Evolutionary conservation across 1,140 invertebrate species (phyloP), one percentile per base, ranked within the genome.

Genomic region (Drosophila serrata): DNA sequence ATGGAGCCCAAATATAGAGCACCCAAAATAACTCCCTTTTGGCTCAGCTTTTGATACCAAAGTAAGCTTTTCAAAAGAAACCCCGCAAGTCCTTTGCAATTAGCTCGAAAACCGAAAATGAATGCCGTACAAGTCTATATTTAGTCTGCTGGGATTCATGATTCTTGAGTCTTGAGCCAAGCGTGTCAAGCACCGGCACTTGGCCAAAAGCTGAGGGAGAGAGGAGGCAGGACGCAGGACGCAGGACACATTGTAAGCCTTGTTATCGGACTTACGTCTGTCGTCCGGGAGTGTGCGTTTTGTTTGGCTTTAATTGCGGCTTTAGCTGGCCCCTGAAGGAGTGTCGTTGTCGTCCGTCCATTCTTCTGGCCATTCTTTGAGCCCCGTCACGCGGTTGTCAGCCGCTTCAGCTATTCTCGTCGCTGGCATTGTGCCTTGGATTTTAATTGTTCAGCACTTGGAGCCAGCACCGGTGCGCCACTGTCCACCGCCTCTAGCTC

Each of bases 381-480:
- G 46, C 22, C 65, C 62, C 35, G 68, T 72, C 49, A 57, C 68
- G 69, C 55, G 53, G 65, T 37, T 72, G 65, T 72, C 68, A 72
- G 68, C 40, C 24, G 64, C 64, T 69, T 69, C 46, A 68, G 58
- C 81, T 84, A 79, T 84, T 80, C 81, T 79, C 68, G 64, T 49
- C 79, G 61, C 46, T 82, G 79, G 35, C 67, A 74, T 81, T 81
- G 79, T 82, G 58, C 49, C 45, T 43, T 17, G 37, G 61, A 53
- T 69, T 69, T 69, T 69, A 69, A 69, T 69, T 67, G 65, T 69
- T 69, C 46, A 65, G 62, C 62, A 67, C 31, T 67, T 29, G 65
- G 29, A 22, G 62, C 37, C 62, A 55, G 37, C 64, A 65, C 60
- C 64, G 33, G 60, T 17, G 19, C 48, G 22, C 15, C 46, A 22